Evolutionary conservation across 2,113 vertebrate species (phyloP).

Genomic region (Phyllostomus discolor): DNA sequence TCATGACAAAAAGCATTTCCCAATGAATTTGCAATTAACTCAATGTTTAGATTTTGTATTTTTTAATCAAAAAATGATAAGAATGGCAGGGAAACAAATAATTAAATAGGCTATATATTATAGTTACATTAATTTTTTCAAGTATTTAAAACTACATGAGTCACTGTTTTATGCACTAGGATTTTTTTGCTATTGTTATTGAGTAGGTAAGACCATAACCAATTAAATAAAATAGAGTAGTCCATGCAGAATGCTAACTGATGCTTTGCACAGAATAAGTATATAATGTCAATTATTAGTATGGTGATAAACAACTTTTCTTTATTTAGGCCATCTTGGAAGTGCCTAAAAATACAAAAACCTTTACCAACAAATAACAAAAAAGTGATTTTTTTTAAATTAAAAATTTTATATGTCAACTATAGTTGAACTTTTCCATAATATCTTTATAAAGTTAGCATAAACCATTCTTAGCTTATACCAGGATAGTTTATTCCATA

Average conservation of each 20-base stretch:
- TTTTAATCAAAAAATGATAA: not conserved
- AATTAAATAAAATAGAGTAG: not conserved
- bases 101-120: not conserved
- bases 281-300: not conserved
- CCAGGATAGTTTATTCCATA: not conserved
- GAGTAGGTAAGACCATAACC: not conserved
- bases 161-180: not conserved
- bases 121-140: not conserved
- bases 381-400: not conserved
- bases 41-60: not conserved
- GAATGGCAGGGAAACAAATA: not conserved
- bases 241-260: not conserved
- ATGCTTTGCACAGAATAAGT: not conserved
- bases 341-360: not conserved
- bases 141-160: not conserved
- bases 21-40: not conserved
- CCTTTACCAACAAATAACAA: not conserved
- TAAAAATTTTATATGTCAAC: not conserved
- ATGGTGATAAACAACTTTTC: not conserved
- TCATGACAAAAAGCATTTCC: not conserved
- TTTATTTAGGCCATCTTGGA: not conserved
- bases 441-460: not conserved
- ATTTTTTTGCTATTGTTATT: not conserved
- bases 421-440: not conserved
- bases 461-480: not conserved